Evolutionary conservation across 2,797 vertebrate species (phyloP).

Genomic region (Scyliorhinus canicula): DNA sequence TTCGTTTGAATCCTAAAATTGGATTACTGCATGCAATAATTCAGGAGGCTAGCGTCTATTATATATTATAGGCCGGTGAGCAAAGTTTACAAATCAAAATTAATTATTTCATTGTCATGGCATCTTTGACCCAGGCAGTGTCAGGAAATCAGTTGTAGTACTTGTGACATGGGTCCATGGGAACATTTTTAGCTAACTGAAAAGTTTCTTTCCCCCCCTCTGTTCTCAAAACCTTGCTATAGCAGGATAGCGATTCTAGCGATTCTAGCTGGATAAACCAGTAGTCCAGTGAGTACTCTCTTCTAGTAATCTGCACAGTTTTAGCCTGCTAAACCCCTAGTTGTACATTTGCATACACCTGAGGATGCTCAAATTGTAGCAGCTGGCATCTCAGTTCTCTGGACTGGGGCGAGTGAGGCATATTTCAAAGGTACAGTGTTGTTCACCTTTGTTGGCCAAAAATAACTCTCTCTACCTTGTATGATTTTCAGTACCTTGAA

Average conservation of each 20-base stretch:
- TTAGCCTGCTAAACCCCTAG: background rate
- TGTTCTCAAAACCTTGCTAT: background rate
- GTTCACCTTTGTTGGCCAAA: background rate
- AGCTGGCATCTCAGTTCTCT: background rate
- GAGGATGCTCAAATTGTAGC: background rate
- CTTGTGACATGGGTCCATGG: background rate
- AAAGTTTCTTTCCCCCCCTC: too few species aligned
- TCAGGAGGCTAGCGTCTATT: background rate
- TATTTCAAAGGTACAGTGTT: background rate
- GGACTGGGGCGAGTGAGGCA: background rate
- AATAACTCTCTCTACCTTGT: background rate
- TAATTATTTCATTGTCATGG: background rate
- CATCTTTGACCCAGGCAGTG: background rate
- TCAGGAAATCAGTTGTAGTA: background rate
- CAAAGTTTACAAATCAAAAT: background rate
- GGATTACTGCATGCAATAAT: background rate
- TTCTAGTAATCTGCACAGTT: background rate
- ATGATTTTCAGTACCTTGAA: background rate
- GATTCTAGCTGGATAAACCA: background rate
- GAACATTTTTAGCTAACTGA: background rate
- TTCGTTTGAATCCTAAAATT: constrained; percentile 1
- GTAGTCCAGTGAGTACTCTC: background rate
- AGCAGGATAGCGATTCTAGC: background rate
- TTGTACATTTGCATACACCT: background rate
- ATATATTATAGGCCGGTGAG: background rate